Evolutionary conservation across 2,888 invertebrate species (phyloP).

Genomic region (Criorhina ranunculi): DNA sequence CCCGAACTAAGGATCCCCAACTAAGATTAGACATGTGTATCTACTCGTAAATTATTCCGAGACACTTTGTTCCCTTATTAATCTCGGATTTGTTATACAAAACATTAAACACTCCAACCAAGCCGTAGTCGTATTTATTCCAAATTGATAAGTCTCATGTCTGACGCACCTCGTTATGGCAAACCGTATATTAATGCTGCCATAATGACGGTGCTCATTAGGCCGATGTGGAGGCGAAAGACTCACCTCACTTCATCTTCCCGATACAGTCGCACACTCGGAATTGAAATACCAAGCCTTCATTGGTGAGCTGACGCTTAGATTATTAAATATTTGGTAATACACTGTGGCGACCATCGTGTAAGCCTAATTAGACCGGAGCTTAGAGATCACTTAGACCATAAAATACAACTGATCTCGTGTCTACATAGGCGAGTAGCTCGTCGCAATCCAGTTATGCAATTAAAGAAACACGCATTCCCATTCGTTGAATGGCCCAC

Average conservation of each 20-base stretch:
- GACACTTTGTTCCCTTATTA: slow-evolving; percentile 76
- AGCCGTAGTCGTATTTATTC: slow-evolving; percentile 38
- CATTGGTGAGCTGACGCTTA: not conserved
- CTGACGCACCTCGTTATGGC: slow-evolving; percentile 64
- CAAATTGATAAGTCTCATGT: slow-evolving; percentile 71
- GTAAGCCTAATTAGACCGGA: slow-evolving; percentile 68
- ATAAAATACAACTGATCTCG: slow-evolving; percentile 42
- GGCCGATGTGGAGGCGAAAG: slow-evolving; percentile 53
- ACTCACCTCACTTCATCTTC: too few relatives aligned
- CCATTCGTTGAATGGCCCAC: slow-evolving; percentile 21
- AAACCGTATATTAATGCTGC: slow-evolving; percentile 68
- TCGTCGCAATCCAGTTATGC: slow-evolving; percentile 67
- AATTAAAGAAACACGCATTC: slow-evolving; percentile 72
- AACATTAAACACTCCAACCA: slow-evolving; percentile 71
- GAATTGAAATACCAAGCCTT: not conserved
- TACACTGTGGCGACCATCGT: slow-evolving; percentile 36
- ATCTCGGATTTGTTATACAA: slow-evolving; percentile 75
- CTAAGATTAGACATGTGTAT: slow-evolving; percentile 44
- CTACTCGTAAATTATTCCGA: slow-evolving; percentile 72
- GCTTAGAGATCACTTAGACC: slow-evolving; percentile 49
- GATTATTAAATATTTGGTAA: slow-evolving; percentile 69
- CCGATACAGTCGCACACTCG: not conserved
- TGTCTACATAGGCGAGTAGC: slow-evolving; percentile 8
- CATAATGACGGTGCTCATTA: slow-evolving; percentile 73
- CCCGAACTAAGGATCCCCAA: slow-evolving; percentile 23